Conservation (phyloP, 2,888 invertebrate species). For the Amaurobius ferox region DNA sequence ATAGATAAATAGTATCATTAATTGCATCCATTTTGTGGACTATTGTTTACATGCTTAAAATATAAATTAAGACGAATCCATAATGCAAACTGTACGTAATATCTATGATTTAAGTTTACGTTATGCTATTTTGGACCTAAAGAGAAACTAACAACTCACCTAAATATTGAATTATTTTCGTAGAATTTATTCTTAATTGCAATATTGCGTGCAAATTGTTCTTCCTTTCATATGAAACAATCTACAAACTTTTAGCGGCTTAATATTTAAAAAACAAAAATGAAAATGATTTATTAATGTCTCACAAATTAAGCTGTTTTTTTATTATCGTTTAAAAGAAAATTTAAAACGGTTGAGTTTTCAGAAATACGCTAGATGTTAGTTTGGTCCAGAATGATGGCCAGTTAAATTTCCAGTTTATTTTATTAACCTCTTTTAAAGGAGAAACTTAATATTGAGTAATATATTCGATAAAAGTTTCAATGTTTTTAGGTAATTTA, state of each 20-base stretch:
- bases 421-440: too few relatives aligned
- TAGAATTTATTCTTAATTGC: not conserved
- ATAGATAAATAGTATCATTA: too few relatives aligned
- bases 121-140: not conserved
- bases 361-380: too few relatives aligned
- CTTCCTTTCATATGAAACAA: not conserved
- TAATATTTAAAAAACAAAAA: not conserved
- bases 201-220: not conserved
- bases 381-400: too few relatives aligned
- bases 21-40: too few relatives aligned
- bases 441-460: too few relatives aligned
- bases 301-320: not conserved
- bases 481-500: too few relatives aligned
- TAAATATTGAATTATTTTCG: not conserved
- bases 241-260: not conserved
- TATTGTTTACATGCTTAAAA: too few relatives aligned
- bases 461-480: too few relatives aligned
- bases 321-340: not conserved
- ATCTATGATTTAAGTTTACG: not conserved
- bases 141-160: not conserved
- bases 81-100: not conserved
- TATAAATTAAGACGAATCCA: too few relatives aligned
- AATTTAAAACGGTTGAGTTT: too few relatives aligned
- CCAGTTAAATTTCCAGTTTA: too few relatives aligned
- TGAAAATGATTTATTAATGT: conserved; percentile 5